phyloP scores from a whole-genome alignment of 2,888 invertebrate genomes.

The Agrochola circellaris region DNA sequence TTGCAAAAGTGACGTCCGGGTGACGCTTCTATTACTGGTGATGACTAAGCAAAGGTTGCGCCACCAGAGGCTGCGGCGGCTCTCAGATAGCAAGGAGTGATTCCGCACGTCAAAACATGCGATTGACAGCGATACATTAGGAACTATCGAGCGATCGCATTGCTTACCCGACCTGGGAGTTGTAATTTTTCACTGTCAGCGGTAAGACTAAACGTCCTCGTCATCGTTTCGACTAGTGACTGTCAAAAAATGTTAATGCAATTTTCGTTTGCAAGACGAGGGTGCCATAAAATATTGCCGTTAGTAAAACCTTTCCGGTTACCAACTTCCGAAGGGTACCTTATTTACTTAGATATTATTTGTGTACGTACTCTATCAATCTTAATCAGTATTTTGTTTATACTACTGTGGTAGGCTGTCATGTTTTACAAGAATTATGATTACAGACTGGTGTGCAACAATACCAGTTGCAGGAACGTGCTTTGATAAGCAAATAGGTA shows the following conservation, averaged over 20 bases:
- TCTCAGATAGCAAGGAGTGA: slow-evolving; percentile 82
- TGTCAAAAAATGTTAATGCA: slow-evolving; percentile 88
- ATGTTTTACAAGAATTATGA: slow-evolving; percentile 77
- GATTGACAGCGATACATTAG: slow-evolving; percentile 90
- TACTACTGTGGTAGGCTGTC: slow-evolving; percentile 65
- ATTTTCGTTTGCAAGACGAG: slow-evolving; percentile 80
- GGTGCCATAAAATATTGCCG: slow-evolving; percentile 79
- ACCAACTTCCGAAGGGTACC: slow-evolving; percentile 67
- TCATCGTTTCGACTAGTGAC: slow-evolving; percentile 87
- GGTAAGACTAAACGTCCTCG: slow-evolving; percentile 85
- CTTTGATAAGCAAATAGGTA: slow-evolving; percentile 63
- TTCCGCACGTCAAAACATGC: slow-evolving; percentile 87
- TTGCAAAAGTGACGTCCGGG: slow-evolving; percentile 74
- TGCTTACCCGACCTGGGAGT: slow-evolving; percentile 80
- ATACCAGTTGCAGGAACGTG: slow-evolving; percentile 70
- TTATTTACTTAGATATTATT: slow-evolving; percentile 76
- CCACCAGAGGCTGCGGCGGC: slow-evolving; percentile 70
- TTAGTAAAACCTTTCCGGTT: slow-evolving; percentile 69
- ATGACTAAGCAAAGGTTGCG: slow-evolving; percentile 81
- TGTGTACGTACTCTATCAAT: slow-evolving; percentile 73
- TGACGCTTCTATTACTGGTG: slow-evolving; percentile 78
- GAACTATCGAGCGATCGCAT: slow-evolving; percentile 86
- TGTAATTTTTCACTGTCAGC: slow-evolving; percentile 89
- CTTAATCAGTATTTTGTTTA: slow-evolving; percentile 69
- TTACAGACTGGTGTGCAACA: slow-evolving; percentile 69